Evolutionary conservation across 2,888 invertebrate species (phyloP), one percentile per base, ranked within the genome.

Genomic region (Amphipyra tragopoginis): DNA sequence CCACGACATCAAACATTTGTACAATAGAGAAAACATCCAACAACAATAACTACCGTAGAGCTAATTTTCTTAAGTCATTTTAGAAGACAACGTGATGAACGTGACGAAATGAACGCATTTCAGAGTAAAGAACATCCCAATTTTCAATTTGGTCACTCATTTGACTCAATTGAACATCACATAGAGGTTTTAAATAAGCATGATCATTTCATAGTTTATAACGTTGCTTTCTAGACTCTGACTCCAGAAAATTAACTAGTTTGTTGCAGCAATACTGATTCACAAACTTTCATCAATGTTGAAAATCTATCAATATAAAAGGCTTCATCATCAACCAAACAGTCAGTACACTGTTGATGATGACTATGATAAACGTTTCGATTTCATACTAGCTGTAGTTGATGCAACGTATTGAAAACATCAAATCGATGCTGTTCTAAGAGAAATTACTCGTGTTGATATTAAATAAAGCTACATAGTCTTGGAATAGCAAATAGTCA

Each of bases 361-460:
- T 45, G n/a, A 42, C 8, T 36, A 9, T 29, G 33, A 38, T 10
- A 10, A 36, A 36, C 10, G 10, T 36, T 10, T 36, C 36, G 11
- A 36, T 10, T 3, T 36, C 9, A 36, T 11, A n/a, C 5, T 42
- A 8, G 1, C 5, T 0, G 51, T 70, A 66, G 14, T 66, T 61
- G 70, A 52, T 70, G 70, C 73, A 70, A 73, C 70, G 5, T 53
- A 43, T 4, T 47, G 7, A 39, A 50, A 68, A 76, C 49, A 49
- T 59, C 38, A 57, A 69, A 53, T 79, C 76, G 61, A 85, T 77
- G 76, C 80, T 78, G 66, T 81, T 83, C 72, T 39, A 55, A 63
- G 21, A 21, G 21, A 21, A 21, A 21, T 3, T 21, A 21, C 3
- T 21, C 21, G 3, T 21, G 21, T 2, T 21, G 21, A 21, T 3